Percentiles rank a stretch among this genome's conserved stretches.
Conservation (phyloP, 2,888 invertebrate species). For the Cataglyphis altisquamis region DNA sequence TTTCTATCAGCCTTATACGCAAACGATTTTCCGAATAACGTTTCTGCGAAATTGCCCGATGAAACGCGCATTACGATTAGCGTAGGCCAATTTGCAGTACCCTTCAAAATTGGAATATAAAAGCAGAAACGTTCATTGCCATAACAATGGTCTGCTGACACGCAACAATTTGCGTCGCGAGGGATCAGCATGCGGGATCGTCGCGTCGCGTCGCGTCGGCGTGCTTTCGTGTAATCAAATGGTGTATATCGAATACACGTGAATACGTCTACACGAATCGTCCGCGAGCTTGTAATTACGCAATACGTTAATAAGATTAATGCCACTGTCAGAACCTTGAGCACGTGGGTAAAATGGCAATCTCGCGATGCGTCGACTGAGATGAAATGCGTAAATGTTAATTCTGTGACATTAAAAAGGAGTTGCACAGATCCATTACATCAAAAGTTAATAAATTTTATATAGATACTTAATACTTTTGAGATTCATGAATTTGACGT, state of each 20-base stretch:
- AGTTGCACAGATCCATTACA: no score
- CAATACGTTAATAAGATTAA: constrained; percentile 57
- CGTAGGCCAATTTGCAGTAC: constrained; percentile 68
- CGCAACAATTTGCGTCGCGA: constrained; percentile 72
- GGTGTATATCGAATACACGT: constrained; percentile 65
- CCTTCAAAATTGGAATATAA: constrained; percentile 71
- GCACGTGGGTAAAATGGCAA: not conserved
- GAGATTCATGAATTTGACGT: no score
- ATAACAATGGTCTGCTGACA: constrained; percentile 71
- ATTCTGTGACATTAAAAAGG: not conserved
- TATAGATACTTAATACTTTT: no score
- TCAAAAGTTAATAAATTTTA: no score
- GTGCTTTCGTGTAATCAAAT: constrained; percentile 62
- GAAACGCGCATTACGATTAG: constrained; percentile 69
- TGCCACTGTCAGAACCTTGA: constrained; percentile 39
- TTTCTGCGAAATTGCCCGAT: constrained; percentile 69
- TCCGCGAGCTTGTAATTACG: constrained; percentile 35
- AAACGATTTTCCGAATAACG: constrained; percentile 66
- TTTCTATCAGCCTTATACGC: constrained; percentile 50
- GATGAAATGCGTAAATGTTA: constrained; percentile 26
- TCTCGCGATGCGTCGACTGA: not conserved
- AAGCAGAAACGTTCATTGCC: constrained; percentile 71
- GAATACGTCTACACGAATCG: constrained; percentile 40
- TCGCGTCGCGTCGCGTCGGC: constrained; percentile 68
- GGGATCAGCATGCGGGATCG: constrained; percentile 71